These are phyloP conservation scores for Phoenoteleia sp. DNA, from an alignment of 2,888 invertebrate species.

Conservation along the genomic window DNA sequence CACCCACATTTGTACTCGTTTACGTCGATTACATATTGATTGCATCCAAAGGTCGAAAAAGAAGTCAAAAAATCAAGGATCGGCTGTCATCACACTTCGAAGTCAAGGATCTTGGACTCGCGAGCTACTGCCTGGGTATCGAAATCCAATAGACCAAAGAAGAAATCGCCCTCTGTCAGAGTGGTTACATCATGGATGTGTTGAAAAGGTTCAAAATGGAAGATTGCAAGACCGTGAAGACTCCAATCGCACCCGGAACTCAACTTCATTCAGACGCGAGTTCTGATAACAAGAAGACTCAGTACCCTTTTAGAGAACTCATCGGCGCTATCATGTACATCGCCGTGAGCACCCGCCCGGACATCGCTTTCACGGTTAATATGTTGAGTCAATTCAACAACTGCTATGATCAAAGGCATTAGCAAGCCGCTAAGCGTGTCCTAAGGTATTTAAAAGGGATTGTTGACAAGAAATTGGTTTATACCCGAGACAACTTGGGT, in stretches of 20 bases:
- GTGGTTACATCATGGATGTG: constrained; percentile 73
- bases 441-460: constrained; percentile 41
- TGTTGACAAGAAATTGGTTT: neutral
- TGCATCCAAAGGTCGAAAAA: constrained; percentile 59
- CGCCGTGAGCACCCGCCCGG: constrained; percentile 57
- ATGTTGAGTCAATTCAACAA: constrained; percentile 65
- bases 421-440: constrained; percentile 55
- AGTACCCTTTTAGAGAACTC: constrained; percentile 40
- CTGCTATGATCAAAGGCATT: constrained; percentile 14
- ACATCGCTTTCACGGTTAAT: constrained; percentile 66
- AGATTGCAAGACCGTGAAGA: constrained; percentile 76
- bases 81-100: constrained; percentile 62
- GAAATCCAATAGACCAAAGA: constrained; percentile 65
- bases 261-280: neutral
- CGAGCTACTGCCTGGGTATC: constrained; percentile 73
- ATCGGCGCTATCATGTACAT: constrained; percentile 66
- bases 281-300: neutral
- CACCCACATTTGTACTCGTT: constrained; percentile 33
- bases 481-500: neutral
- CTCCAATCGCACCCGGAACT: constrained; percentile 65
- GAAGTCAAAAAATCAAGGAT: constrained; percentile 46
- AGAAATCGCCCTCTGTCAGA: constrained; percentile 55
- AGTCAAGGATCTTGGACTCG: constrained; percentile 73
- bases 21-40: constrained; percentile 78
- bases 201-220: constrained; percentile 76